These are phyloP conservation scores for Drosophila pseudoobscura DNA, from an alignment of 1,140 invertebrate genomes.

Conservation along the genomic window DNA sequence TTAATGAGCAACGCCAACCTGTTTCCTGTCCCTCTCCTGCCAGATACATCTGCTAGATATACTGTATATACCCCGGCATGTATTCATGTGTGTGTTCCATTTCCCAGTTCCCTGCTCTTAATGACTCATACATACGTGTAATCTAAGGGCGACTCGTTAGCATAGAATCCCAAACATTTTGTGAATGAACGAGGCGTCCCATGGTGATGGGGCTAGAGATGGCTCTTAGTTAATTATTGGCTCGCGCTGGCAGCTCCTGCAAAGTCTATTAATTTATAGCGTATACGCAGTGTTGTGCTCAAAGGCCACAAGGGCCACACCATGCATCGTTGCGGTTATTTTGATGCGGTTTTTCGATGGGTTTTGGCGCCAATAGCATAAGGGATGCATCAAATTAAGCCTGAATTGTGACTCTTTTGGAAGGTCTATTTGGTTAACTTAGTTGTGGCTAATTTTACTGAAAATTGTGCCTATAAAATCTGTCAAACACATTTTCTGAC, in stretches of 20 bases:
- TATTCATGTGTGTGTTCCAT: constrained; percentile 1
- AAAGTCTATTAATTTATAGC: constrained; percentile 69
- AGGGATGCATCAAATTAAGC: neutral
- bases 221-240: constrained; percentile 69
- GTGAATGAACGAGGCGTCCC: constrained; percentile 26
- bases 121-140: constrained; percentile 9
- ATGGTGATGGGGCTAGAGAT: constrained; percentile 23
- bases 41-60: neutral
- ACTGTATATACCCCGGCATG: constrained; percentile 21
- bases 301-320: constrained; percentile 28
- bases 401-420: neutral
- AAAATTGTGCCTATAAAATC: too few species aligned
- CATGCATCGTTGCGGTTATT: constrained; percentile 21
- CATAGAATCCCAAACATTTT: constrained; percentile 34
- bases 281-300: constrained; percentile 34
- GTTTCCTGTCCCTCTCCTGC: constrained; percentile 11
- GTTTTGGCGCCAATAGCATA: neutral
- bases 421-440: too few species aligned
- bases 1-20: constrained; percentile 64
- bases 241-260: constrained; percentile 41
- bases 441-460: too few species aligned
- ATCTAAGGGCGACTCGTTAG: constrained; percentile 11
- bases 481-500: too few species aligned
- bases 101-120: constrained; percentile 10
- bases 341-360: neutral